Evolutionary conservation across 2,797 vertebrate genomes (phyloP), one percentile per base, ranked within the genome.

Genomic region (Anguilla anguilla): DNA sequence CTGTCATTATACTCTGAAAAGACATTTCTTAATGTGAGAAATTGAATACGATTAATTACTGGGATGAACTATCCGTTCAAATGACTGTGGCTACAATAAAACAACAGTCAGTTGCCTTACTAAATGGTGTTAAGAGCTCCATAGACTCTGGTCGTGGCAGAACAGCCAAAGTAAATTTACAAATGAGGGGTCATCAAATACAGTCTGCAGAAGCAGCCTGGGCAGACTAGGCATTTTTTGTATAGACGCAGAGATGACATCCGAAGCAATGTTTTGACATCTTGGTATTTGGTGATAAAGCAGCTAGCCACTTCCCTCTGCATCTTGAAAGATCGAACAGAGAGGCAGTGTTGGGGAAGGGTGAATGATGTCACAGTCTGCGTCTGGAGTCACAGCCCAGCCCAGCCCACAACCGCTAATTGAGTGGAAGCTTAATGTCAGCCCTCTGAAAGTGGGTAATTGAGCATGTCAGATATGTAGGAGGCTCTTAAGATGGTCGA

Each of bases 401-500:
- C 15, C 74, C 31, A 39, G 17, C 35, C 35, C 39, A 35, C 43
- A 77, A 77, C 74, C 19, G 13, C 13, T 77, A 77, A 77, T 77
- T 77, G 74, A 43, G 35, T 77, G 35, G 35, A 43, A 77, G 74
- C 61, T 22, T 83, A 49, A 69, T 55, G 61, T 25, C 74, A 86
- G 86, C 25, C 5, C 43, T 87, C 49, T 69, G 46, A 35, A 87
- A 64, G 55, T 25, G 19, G 61, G 19, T 11, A 53, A 59, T 83
- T 87, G 64, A 87, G 31, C 28, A 69, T 31, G 22, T 84, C 81
- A 46, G 31, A 55, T 46, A 55, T 59, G 86, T 55, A 77, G 81
- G 59, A 84, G 81, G 61, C 86, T 39, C 86, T 84, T 83, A 59
- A 87, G 79, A 83, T 55, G 39, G 81, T 51, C 86, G 28, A 39